These are phyloP conservation scores for Neria commutata DNA, from an alignment of 2,888 invertebrate genomes.

Conservation along the genomic window DNA sequence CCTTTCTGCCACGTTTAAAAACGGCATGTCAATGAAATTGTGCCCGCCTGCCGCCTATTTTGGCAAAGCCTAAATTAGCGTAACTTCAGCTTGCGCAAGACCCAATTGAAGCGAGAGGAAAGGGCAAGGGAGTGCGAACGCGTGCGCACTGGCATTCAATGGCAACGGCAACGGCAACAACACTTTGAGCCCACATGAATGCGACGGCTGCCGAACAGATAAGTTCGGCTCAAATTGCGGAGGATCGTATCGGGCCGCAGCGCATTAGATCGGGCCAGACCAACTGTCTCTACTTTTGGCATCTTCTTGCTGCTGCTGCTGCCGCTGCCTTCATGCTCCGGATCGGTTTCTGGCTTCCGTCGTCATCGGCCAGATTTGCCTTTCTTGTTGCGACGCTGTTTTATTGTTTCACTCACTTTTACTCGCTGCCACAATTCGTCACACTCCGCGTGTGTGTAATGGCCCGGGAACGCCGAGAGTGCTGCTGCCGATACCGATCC, in stretches of 20 bases:
- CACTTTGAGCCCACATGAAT: constrained; percentile 43
- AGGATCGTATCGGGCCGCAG: too few relatives aligned
- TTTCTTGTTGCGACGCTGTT: constrained; percentile 2
- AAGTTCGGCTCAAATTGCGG: too few relatives aligned
- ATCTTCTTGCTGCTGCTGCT: constrained; percentile 27
- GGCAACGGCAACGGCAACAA: constrained; percentile 8
- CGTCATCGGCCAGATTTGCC: background rate
- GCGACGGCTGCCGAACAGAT: background rate
- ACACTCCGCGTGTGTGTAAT: constrained; percentile 56
- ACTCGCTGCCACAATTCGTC: constrained; percentile 59
- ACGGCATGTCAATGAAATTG: constrained; percentile 11
- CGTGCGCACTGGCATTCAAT: too few relatives aligned
- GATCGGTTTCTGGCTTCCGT: background rate
- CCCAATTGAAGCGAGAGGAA: constrained; percentile 8
- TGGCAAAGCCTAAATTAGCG: constrained; percentile 38
- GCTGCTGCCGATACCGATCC: constrained; percentile 22
- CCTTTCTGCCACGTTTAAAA: constrained; percentile 17
- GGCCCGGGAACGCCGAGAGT: too few relatives aligned
- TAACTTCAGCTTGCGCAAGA: constrained; percentile 25
- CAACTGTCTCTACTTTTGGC: constrained; percentile 36
- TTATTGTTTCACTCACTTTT: constrained; percentile 42
- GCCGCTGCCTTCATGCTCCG: constrained; percentile 21
- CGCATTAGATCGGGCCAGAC: constrained; percentile 26
- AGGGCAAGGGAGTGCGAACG: background rate
- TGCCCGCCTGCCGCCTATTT: constrained; percentile 31